Evolutionary conservation across 2,888 invertebrate species (phyloP), one percentile per base, ranked within the genome.

Genomic region (Cetonia aurata): DNA sequence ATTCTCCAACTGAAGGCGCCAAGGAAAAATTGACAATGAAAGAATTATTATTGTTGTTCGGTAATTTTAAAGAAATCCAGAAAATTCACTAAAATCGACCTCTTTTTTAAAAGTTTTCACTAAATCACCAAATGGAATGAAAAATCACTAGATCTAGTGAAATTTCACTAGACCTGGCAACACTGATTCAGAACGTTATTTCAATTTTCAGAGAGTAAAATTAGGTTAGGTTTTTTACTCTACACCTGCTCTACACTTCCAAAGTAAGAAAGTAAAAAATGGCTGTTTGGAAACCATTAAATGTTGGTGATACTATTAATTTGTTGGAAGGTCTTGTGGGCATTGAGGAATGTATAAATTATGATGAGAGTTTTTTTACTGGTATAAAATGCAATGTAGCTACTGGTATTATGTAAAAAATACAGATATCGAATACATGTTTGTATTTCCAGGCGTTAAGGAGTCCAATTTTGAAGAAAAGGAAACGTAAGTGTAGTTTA

Each of bases 291-390:
- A 88, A 89, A 77, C 88, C 90, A 4, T 87, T 93, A 0, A 86
- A 89, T 72, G 83, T 92, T 37, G 90, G 90, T 74, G 90, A 90
- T 17, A 86, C 84, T 72, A 76, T 80, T 67, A 79, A 86, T 50
- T 83, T 83, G 13, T 86, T 91, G 66, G 90, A 92, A 74, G 92
- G 92, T 10, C 87, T 95, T 72, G 87, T 93, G 42, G 94, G 93
- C 0, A 87, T 95, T 52, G 94, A 95, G 84, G 94, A 94, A 79
- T 89, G 95, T 71, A 88, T 88, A 3, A 89, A 90, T 75, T 94
- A 94, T 80, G 87, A 88, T 72, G 81, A 91, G 83, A 79, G 85
- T 86, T 85, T 86, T 84, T 82, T 75, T 33, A 33, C 33, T 74
- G 72, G 72, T 81, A 74, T 78, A 77, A 72, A 71, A 31, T 44